These are phyloP conservation scores for Meloidogyne exigua DNA, from an alignment of 1,140 invertebrate species.

Conservation along the genomic window DNA sequence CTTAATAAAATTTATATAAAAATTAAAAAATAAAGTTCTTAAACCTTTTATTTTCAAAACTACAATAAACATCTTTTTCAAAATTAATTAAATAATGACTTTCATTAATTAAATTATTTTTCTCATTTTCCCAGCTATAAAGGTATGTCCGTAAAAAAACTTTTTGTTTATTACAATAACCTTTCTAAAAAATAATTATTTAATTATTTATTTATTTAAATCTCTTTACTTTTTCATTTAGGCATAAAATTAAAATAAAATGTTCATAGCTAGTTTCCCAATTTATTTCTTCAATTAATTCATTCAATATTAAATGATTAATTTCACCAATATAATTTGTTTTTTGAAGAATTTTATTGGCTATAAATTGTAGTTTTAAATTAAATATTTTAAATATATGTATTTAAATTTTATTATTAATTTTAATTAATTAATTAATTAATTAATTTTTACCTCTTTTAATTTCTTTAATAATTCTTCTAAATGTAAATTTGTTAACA, in stretches of 20 bases:
- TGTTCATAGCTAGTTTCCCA: neutral
- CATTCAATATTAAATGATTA: neutral
- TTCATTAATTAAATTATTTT: neutral
- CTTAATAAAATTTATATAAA: neutral
- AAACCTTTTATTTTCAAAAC: neutral
- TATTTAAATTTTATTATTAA: too few relatives aligned
- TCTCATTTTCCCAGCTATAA: neutral
- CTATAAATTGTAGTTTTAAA: neutral
- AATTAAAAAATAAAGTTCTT: neutral
- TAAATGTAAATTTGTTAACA: constrained; percentile 14
- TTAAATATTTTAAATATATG: too few relatives aligned
- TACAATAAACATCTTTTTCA: neutral
- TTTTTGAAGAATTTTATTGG: neutral
- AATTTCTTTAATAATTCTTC: constrained; percentile 14
- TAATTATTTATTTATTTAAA: neutral
- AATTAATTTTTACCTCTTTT: constrained; percentile 7
- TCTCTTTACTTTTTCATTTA: neutral
- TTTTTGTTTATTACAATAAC: neutral
- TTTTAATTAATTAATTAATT: neutral
- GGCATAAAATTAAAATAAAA: neutral
- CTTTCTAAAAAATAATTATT: constrained; percentile 12
- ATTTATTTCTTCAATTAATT: constrained; percentile 1
- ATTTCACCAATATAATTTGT: neutral
- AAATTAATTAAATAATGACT: neutral
- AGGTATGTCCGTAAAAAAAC: neutral